phyloP scores from a whole-genome alignment of 2,113 vertebrate species.

The Nothobranchius kuhntae region DNA sequence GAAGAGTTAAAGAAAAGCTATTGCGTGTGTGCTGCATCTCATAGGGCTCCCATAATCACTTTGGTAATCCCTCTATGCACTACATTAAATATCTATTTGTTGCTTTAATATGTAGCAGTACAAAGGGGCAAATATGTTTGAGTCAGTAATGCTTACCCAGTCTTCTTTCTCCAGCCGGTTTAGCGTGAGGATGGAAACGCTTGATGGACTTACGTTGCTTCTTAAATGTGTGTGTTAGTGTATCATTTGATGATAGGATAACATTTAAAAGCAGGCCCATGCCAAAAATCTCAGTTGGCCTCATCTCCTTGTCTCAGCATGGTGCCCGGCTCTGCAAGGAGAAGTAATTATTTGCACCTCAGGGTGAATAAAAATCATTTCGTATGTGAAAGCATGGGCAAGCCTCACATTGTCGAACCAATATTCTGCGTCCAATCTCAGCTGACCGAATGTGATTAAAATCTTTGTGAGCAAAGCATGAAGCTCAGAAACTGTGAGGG shows the following conservation, averaged over 20 bases:
- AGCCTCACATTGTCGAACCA: conserved; percentile 12
- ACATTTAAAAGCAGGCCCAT: conserved; percentile 16
- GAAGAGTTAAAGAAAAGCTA: conserved; percentile 29
- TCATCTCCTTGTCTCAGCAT: conserved; percentile 32
- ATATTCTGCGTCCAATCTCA: conserved; percentile 16
- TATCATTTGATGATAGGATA: conserved; percentile 28
- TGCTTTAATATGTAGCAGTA: conserved; percentile 44
- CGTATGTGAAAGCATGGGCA: conserved; percentile 1
- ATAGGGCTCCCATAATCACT: conserved; percentile 27
- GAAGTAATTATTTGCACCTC: conserved; percentile 44
- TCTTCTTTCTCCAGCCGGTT: conserved; percentile 10
- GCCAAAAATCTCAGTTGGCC: conserved; percentile 15
- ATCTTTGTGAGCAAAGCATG: conserved; percentile 19
- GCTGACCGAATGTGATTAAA: conserved; percentile 7
- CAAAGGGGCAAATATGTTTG: background rate
- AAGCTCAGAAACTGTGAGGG: conserved; percentile 18
- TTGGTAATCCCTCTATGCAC: conserved; percentile 19
- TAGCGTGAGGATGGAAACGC: background rate
- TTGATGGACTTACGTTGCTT: background rate
- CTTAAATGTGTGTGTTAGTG: conserved; percentile 5
- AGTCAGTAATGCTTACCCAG: background rate
- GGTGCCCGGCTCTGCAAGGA: conserved; percentile 28
- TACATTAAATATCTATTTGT: conserved; percentile 43
- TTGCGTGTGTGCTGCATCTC: conserved; percentile 33
- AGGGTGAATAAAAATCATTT: conserved; percentile 40